phyloP scores from a whole-genome alignment of 2,113 vertebrate genomes.

The Nibea albiflora region DNA sequence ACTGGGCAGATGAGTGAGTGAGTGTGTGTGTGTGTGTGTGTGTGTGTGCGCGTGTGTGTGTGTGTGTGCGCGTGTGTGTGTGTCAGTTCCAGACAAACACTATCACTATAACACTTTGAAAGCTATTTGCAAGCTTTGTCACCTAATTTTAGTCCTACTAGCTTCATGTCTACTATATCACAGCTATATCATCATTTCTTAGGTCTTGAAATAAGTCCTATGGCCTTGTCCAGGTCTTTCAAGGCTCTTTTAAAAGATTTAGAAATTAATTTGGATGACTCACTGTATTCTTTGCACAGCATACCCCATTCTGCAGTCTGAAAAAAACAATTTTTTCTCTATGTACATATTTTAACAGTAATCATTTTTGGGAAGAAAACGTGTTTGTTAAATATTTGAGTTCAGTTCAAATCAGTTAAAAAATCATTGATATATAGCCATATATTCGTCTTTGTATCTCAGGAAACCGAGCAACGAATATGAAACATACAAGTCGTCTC shows the following conservation, averaged over 20 bases:
- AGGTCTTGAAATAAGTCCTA: no score
- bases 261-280: neutral
- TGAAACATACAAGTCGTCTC: neutral
- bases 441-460: neutral
- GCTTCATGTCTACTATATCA: neutral
- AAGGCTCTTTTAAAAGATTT: neutral
- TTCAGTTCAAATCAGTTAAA: neutral
- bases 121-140: neutral
- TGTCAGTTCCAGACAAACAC: neutral
- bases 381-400: constrained; percentile 1
- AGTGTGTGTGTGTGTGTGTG: neutral
- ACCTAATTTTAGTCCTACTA: neutral
- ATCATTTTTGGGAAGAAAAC: neutral
- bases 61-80: neutral
- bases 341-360: neutral
- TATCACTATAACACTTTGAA: neutral
- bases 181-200: no score
- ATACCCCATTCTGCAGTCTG: neutral
- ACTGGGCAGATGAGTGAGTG: neutral
- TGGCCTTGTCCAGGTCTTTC: neutral
- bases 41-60: neutral
- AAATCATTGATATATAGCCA: constrained; percentile 6
- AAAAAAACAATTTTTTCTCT: neutral
- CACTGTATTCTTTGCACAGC: neutral
- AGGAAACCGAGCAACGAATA: no score